Evolutionary conservation across 23 tunicate species (phyloP).

Genomic region (Pegea sp.): DNA sequence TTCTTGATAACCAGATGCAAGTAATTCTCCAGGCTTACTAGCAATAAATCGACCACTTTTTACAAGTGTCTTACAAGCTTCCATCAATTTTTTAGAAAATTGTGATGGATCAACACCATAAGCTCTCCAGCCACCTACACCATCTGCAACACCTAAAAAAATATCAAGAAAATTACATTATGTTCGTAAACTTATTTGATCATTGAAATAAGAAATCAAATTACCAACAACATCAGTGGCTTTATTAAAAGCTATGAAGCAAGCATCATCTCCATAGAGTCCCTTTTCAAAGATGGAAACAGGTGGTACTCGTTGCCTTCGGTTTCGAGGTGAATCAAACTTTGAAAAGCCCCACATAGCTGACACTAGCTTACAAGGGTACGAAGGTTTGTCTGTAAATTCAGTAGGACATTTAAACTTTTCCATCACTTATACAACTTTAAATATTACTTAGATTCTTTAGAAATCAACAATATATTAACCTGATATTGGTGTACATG

Average conservation of each 20-base stretch:
- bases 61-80: conserved; percentile 69
- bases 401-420: background rate
- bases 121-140: conserved; percentile 98
- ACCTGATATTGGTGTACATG: conserved; percentile 21
- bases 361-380: conserved; percentile 64
- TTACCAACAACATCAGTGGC: conserved; percentile 74
- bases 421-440: background rate
- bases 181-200: background rate
- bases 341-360: conserved; percentile 82
- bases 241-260: conserved; percentile 35
- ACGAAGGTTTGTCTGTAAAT: conserved; percentile 3
- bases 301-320: conserved; percentile 28
- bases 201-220: background rate
- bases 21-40: conserved; percentile 30
- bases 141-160: conserved; percentile 90
- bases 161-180: background rate
- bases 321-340: conserved; percentile 31
- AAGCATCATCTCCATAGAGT: conserved; percentile 90
- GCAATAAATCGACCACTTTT: conserved; percentile 63
- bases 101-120: conserved; percentile 91
- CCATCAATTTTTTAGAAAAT: conserved; percentile 81
- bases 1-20: conserved; percentile 68
- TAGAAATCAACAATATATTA: background rate
- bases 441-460: background rate
- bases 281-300: conserved; percentile 40